Conservation (phyloP, 2,113 vertebrate genomes). For the Corythaixoides concolor region DNA sequence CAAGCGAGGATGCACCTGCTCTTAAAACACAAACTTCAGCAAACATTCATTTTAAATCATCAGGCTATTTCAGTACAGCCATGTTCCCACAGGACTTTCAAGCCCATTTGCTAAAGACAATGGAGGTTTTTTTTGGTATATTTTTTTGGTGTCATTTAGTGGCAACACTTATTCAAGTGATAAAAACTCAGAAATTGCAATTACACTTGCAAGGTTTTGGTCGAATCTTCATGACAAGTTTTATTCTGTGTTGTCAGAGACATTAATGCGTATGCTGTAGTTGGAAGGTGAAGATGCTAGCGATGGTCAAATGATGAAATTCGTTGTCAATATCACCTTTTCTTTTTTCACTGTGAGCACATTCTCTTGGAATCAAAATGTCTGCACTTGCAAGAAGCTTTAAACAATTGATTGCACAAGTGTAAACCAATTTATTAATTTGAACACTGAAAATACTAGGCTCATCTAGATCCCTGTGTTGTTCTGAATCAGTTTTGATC, state of each 20-base stretch:
- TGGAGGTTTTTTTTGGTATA: neutral
- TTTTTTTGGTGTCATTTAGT: neutral
- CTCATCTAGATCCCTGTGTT: neutral
- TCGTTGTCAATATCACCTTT: neutral
- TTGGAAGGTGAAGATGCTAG: neutral
- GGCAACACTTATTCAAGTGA: neutral
- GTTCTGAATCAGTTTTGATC: neutral
- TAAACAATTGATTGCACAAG: neutral
- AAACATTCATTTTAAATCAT: neutral
- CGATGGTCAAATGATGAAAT: neutral
- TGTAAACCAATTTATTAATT: neutral
- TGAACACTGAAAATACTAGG: neutral
- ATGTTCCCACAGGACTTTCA: neutral
- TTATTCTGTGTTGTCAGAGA: neutral
- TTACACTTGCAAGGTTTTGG: neutral
- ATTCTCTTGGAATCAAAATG: neutral
- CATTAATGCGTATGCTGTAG: neutral
- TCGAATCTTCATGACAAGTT: neutral
- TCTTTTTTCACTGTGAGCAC: neutral
- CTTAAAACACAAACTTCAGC: neutral
- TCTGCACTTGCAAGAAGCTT: neutral
- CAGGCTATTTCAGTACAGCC: neutral
- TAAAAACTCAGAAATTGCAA: neutral
- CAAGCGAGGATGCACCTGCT: conserved; percentile 45
- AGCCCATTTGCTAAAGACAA: neutral